These are phyloP conservation scores for Ectemnius lituratus DNA, from an alignment of 2,888 invertebrate species.

Conservation along the genomic window DNA sequence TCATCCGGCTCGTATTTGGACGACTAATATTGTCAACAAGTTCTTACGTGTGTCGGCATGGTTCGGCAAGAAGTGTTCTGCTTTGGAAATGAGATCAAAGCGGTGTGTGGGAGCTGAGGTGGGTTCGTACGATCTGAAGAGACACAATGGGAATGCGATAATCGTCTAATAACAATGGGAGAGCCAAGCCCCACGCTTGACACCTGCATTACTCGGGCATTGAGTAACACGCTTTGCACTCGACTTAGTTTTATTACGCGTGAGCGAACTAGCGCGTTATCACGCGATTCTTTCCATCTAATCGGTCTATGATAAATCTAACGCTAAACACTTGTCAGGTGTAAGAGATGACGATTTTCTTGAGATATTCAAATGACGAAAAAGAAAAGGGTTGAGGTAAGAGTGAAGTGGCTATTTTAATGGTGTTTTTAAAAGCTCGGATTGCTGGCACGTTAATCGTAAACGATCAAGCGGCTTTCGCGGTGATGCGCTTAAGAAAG, in stretches of 20 bases:
- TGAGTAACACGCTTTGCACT: constrained; percentile 20
- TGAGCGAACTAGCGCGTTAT: constrained; percentile 22
- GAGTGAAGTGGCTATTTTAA: too few species aligned
- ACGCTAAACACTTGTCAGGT: too few species aligned
- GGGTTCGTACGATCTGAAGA: neutral
- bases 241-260: too few species aligned
- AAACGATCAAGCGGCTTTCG: neutral
- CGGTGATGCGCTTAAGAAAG: constrained; percentile 7
- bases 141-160: constrained; percentile 38
- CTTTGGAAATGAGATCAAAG: too few species aligned
- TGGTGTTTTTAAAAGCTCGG: neutral
- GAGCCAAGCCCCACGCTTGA: constrained; percentile 35
- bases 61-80: too few species aligned
- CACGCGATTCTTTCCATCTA: constrained; percentile 19
- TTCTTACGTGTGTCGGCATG: too few species aligned
- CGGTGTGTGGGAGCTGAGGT: neutral
- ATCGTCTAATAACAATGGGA: constrained; percentile 36
- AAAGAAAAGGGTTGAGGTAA: too few species aligned
- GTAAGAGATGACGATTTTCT: too few species aligned
- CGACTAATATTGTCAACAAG: too few species aligned
- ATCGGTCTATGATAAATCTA: too few species aligned
- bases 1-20: too few species aligned
- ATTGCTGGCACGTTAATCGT: constrained; percentile 1
- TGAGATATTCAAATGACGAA: too few species aligned
- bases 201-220: constrained; percentile 36